These are phyloP conservation scores for Pseudorasbora parva DNA, from an alignment of 2,113 vertebrate genomes.

Conservation along the genomic window DNA sequence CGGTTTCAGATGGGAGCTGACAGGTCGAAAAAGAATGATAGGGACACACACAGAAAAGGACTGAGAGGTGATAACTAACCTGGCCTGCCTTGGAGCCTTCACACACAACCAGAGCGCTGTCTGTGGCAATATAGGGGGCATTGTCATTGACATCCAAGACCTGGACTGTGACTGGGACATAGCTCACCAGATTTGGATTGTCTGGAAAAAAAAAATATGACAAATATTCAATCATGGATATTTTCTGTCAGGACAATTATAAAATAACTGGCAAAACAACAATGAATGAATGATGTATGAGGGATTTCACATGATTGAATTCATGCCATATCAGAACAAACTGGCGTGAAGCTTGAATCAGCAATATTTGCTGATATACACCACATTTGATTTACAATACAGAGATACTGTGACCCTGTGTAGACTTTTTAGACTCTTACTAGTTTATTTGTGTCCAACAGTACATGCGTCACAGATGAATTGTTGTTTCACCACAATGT, in stretches of 20 bases:
- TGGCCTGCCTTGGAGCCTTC: slow-evolving; percentile 86
- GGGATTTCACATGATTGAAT: neutral
- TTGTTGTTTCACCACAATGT: neutral
- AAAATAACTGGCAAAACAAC: neutral
- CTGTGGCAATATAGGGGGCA: slow-evolving; percentile 80
- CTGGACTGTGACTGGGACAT: slow-evolving; percentile 84
- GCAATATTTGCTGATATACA: neutral
- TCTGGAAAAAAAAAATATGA: slow-evolving; percentile 75
- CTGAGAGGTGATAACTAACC: slow-evolving; percentile 73
- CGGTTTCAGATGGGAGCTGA: slow-evolving; percentile 11
- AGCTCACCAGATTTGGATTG: slow-evolving; percentile 83
- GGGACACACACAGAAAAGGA: neutral
- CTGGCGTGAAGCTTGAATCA: neutral
- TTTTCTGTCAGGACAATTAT: neutral
- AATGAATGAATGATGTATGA: neutral
- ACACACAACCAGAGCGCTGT: slow-evolving; percentile 86
- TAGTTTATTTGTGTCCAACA: neutral
- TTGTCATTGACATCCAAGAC: slow-evolving; percentile 93
- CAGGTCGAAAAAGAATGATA: slow-evolving; percentile 21
- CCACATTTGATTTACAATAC: neutral
- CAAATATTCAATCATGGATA: neutral
- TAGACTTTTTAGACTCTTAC: neutral
- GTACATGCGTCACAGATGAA: neutral
- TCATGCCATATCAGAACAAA: neutral
- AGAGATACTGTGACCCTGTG: neutral